These are phyloP conservation scores for Eolophus roseicapilla DNA, from an alignment of 2,113 vertebrate species.

Conservation along the genomic window DNA sequence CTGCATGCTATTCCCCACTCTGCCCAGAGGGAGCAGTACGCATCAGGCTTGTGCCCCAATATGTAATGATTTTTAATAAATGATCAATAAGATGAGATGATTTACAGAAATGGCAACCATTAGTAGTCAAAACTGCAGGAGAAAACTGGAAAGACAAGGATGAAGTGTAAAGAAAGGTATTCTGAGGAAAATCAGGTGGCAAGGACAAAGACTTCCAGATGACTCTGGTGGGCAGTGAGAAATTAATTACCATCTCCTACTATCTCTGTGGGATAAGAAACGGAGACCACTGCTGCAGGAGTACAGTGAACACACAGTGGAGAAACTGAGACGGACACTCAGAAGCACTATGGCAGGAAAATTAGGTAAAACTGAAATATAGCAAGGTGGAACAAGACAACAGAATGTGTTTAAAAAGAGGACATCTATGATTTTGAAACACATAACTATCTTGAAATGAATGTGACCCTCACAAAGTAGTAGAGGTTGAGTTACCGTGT, in stretches of 20 bases:
- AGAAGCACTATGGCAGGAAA: neutral
- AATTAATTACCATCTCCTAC: neutral
- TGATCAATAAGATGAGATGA: neutral
- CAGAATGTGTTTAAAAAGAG: neutral
- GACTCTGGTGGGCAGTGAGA: neutral
- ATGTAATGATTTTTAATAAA: neutral
- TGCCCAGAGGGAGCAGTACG: neutral
- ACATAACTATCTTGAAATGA: fast-evolving
- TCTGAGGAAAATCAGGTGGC: neutral
- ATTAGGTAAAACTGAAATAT: neutral
- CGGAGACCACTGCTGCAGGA: neutral
- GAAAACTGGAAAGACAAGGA: neutral
- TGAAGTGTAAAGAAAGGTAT: neutral
- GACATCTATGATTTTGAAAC: neutral
- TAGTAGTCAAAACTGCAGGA: neutral
- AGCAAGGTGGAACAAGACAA: neutral
- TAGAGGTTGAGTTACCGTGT: neutral
- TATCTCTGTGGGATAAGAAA: neutral
- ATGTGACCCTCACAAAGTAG: neutral
- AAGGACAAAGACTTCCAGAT: neutral
- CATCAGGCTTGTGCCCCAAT: neutral
- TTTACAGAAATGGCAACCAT: neutral
- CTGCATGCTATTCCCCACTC: neutral
- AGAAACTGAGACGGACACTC: neutral
- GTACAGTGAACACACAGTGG: neutral